phyloP scores from a whole-genome alignment of 2,888 invertebrate species.

The Eucera pruinosa region DNA sequence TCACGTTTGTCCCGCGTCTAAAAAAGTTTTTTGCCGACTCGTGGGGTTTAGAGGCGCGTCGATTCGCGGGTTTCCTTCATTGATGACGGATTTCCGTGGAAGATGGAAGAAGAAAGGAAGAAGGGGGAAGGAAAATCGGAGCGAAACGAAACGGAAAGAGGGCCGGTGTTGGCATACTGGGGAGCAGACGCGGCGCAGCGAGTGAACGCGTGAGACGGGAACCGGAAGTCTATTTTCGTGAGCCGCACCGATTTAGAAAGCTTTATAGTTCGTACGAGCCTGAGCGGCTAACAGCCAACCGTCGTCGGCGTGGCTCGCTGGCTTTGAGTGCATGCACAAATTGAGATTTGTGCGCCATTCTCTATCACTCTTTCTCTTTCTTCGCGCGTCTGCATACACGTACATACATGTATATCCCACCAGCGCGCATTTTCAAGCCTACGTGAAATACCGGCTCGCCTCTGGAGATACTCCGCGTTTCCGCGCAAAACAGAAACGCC shows the following conservation, averaged over 20 bases:
- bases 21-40: no score
- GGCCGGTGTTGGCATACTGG: slow-evolving; percentile 78
- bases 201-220: slow-evolving; percentile 80
- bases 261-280: slow-evolving; percentile 81
- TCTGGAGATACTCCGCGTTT: not conserved
- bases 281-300: slow-evolving; percentile 63
- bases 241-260: slow-evolving; percentile 82
- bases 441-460: slow-evolving; percentile 11
- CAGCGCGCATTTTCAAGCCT: slow-evolving; percentile 22
- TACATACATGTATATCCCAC: no score
- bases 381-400: no score
- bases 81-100: slow-evolving; percentile 13
- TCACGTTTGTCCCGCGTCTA: no score
- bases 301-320: slow-evolving; percentile 57
- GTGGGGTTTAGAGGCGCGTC: no score
- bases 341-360: slow-evolving; percentile 51
- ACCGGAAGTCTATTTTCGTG: slow-evolving; percentile 84
- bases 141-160: slow-evolving; percentile 39
- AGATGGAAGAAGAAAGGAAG: not conserved
- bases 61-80: slow-evolving; percentile 16
- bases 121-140: slow-evolving; percentile 28
- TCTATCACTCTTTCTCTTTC: not conserved
- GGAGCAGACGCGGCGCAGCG: slow-evolving; percentile 77
- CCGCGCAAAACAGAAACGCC: not conserved
- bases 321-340: slow-evolving; percentile 49